These are phyloP conservation scores for Dryoscopus gambensis DNA, from an alignment of 2,113 vertebrate genomes.

Conservation along the genomic window DNA sequence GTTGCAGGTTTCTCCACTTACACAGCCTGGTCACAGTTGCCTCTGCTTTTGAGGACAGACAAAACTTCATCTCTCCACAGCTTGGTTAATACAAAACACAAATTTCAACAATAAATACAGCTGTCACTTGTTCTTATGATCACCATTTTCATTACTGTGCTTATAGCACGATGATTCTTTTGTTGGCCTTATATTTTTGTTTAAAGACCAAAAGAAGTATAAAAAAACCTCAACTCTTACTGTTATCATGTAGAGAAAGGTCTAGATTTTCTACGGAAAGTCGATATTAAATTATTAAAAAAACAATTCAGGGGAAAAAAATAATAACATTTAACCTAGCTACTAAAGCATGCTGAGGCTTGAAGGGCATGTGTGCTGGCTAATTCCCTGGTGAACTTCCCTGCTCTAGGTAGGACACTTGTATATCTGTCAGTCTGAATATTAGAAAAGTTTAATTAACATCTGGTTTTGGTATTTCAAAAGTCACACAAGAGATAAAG, in stretches of 20 bases:
- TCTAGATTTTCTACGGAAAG: background rate
- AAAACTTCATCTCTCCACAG: background rate
- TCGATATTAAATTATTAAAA: background rate
- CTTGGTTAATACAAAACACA: background rate
- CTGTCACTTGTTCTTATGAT: background rate
- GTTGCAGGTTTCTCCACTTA: background rate
- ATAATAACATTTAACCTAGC: background rate
- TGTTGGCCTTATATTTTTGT: background rate
- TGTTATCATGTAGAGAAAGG: background rate
- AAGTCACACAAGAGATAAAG: background rate
- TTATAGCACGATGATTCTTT: background rate
- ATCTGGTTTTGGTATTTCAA: background rate
- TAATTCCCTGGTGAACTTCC: background rate
- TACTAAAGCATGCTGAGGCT: background rate
- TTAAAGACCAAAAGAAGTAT: background rate
- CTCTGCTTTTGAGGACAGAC: background rate
- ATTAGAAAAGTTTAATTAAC: background rate
- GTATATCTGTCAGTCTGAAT: background rate
- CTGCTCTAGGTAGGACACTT: background rate
- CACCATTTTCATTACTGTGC: background rate
- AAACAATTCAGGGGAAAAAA: background rate
- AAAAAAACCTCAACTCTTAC: background rate
- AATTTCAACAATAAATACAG: background rate
- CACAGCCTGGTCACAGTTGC: background rate
- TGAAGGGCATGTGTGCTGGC: background rate